Percentiles rank a stretch among this genome's conserved stretches.
These are phyloP conservation scores for Corticium candelabrum DNA, from an alignment of 37 sponge, comb jelly and placozoan species.

Conservation along the genomic window DNA sequence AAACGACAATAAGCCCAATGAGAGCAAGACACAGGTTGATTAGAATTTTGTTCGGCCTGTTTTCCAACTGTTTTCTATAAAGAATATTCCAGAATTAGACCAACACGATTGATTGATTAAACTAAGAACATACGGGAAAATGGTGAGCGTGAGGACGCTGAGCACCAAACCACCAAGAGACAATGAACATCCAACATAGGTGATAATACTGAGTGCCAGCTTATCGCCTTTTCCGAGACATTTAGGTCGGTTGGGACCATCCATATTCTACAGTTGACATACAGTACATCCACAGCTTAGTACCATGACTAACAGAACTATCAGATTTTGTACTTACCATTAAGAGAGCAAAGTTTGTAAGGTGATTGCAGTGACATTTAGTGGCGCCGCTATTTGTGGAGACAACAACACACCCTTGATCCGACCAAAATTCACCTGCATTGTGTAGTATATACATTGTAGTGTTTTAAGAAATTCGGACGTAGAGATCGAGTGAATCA, in stretches of 20 bases:
- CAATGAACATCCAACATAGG: conserved; percentile 21
- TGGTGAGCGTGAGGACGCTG: conserved; percentile 26
- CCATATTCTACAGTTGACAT: conserved; percentile 27
- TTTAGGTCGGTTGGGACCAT: conserved; percentile 11
- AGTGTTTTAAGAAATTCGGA: no score
- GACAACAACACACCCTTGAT: no score
- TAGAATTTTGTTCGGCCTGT: conserved; percentile 41
- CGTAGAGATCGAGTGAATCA: no score
- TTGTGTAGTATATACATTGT: no score
- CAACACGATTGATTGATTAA: background rate
- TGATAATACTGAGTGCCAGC: conserved; percentile 9
- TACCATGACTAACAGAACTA: no score
- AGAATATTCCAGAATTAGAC: background rate
- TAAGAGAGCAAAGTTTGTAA: conserved; percentile 6
- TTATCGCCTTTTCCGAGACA: background rate
- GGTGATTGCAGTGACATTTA: background rate
- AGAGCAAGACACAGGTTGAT: conserved; percentile 42
- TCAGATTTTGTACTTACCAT: no score
- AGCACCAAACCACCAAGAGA: conserved; percentile 35
- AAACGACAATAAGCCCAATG: conserved; percentile 29
- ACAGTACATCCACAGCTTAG: no score
- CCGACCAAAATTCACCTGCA: no score
- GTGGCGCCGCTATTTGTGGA: background rate
- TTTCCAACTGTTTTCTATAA: conserved; percentile 33
- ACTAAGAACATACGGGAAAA: conserved; percentile 36